Conservation (phyloP, 2,797 vertebrate genomes). For the Tapera naevia region DNA sequence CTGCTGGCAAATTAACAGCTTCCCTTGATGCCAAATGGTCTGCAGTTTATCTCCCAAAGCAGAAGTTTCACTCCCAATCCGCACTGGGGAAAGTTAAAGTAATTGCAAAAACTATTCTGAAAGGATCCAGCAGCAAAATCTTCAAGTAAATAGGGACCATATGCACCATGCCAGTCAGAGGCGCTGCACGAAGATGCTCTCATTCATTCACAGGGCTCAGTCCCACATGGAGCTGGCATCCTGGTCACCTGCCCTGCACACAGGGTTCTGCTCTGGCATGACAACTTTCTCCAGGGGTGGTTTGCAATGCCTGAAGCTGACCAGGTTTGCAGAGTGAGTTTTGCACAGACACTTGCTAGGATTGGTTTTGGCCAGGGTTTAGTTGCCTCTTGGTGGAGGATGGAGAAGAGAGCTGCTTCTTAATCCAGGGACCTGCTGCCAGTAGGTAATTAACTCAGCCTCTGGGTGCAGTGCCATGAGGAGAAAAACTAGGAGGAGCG, state of each 20-base stretch:
- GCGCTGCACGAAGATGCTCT: background rate
- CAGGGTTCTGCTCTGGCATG: background rate
- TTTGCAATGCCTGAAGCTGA: background rate
- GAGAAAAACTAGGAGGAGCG: background rate
- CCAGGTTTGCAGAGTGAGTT: background rate
- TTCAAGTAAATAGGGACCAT: conserved; percentile 5
- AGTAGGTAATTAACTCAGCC: background rate
- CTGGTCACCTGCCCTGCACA: background rate
- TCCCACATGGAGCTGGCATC: fast-evolving
- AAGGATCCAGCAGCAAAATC: background rate
- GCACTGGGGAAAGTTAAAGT: background rate
- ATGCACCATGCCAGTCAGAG: background rate
- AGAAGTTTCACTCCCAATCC: conserved; percentile 6
- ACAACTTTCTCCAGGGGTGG: background rate
- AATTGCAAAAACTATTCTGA: conserved; percentile 44
- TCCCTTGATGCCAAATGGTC: conserved; percentile 3
- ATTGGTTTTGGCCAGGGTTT: background rate
- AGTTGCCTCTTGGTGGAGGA: background rate
- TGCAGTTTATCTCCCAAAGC: conserved; percentile 27
- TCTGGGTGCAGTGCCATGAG: background rate
- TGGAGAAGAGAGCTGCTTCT: background rate
- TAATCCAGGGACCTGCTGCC: fast-evolving
- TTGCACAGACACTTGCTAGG: fast-evolving
- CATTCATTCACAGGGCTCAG: background rate
- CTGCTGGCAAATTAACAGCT: conserved; percentile 42